phyloP scores from a whole-genome alignment of 2,888 invertebrate genomes.

The Catocala fraxini region DNA sequence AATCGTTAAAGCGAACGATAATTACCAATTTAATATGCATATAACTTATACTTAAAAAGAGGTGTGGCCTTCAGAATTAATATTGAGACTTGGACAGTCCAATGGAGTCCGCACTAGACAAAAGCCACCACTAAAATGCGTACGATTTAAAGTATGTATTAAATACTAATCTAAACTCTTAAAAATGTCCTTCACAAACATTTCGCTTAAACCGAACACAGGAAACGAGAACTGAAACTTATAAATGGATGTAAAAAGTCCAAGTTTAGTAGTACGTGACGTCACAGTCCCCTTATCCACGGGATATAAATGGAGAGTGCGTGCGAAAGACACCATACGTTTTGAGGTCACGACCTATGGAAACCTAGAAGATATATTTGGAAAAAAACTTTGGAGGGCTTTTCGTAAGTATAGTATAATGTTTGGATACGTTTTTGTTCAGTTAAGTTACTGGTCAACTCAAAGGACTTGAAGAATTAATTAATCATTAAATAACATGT shows the following conservation, averaged over 20 bases:
- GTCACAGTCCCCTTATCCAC: conserved; percentile 43
- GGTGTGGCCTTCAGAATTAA: too few species aligned
- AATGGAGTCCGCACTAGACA: too few species aligned
- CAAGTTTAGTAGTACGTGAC: conserved; percentile 36
- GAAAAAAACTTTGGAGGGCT: conserved; percentile 3
- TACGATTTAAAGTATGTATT: too few species aligned
- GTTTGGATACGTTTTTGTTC: neutral
- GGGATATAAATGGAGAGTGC: conserved; percentile 52
- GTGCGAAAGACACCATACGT: conserved; percentile 47
- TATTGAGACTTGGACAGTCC: too few species aligned
- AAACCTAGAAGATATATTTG: conserved; percentile 8
- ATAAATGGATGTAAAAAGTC: conserved; percentile 16
- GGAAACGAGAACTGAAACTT: neutral
- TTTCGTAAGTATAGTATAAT: neutral
- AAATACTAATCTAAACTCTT: neutral
- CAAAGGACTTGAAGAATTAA: too few species aligned
- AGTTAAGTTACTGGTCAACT: too few species aligned
- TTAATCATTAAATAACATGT: too few species aligned
- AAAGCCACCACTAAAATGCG: too few species aligned
- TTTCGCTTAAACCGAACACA: neutral
- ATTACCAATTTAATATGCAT: too few species aligned
- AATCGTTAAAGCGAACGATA: too few species aligned
- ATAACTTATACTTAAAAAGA: too few species aligned
- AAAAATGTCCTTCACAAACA: neutral
- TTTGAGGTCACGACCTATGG: conserved; percentile 11